Evolutionary conservation across 1,140 invertebrate genomes (phyloP).

Genomic region (Nixonia krombeini): DNA sequence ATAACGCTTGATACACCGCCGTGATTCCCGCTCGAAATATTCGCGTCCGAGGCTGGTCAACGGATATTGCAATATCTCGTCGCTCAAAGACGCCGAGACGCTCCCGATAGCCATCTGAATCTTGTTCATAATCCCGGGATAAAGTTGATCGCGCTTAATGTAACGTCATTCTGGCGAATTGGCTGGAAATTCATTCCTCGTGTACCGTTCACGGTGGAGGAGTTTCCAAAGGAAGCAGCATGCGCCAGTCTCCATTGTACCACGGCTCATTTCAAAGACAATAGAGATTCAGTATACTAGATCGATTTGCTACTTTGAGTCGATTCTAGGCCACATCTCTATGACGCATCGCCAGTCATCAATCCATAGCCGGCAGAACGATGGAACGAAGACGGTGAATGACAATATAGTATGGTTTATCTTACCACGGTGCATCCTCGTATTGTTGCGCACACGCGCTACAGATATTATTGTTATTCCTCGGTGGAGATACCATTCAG

Average conservation of each 20-base stretch:
- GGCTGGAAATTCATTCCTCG: too few species aligned
- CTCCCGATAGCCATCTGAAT: too few species aligned
- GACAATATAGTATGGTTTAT: conserved; percentile 31
- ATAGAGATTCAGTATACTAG: conserved; percentile 24
- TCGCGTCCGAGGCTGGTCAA: conserved; percentile 30
- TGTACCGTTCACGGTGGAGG: too few species aligned
- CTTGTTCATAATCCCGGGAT: too few species aligned
- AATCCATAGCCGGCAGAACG: conserved; percentile 2
- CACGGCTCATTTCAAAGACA: conserved; percentile 22
- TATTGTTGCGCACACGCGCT: conserved; percentile 17
- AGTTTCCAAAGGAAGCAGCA: too few species aligned
- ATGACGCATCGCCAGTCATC: conserved; percentile 29
- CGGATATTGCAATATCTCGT: neutral
- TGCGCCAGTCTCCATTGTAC: too few species aligned
- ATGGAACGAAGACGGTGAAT: conserved; percentile 1
- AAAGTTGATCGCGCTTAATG: too few species aligned
- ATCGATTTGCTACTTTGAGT: conserved; percentile 13
- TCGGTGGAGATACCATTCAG: conserved; percentile 13
- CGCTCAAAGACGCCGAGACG: too few species aligned
- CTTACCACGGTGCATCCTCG: conserved; percentile 25
- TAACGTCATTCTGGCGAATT: too few species aligned
- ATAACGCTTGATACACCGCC: conserved; percentile 41
- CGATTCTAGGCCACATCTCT: conserved; percentile 25
- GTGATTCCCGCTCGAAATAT: conserved; percentile 34
- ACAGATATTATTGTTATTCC: neutral